Base-by-base conservation (phyloP, 1,140 invertebrate genomes). In the Amyelois transitella region DNA sequence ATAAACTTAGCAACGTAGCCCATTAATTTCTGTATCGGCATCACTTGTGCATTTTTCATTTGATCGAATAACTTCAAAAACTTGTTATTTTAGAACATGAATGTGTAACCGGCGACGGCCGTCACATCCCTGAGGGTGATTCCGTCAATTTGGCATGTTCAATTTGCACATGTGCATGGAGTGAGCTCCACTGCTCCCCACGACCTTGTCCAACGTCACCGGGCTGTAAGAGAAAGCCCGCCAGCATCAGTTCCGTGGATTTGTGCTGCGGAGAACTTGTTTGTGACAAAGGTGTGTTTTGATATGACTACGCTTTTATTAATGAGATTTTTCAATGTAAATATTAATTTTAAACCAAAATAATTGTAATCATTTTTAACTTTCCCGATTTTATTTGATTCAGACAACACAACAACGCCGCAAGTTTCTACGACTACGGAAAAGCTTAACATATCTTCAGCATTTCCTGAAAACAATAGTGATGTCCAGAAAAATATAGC, bases 241-340 rank as follows among this genome's bases (percentile, higher is more conserved):
- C 62, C 4, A 52, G 8, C 18, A 50, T 24, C 6, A 59, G 61
- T 19, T 55, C 66, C 7, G 47, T 24, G 0, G 76, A 83, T 43
- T 20, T 67, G 17, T 87, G 84, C 44, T 87, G 84, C 24, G 81
- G 81, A 8, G 77, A 84, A 56, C 38, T 87, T 0, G 43, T 81
- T 45, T 87, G 84, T 66, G 60, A 72, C 17, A 49, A 66, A 55
- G 74, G 83, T 83, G 68, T 54, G 54, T 22, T 51, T 45, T 44
- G 8, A 32, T 19, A 38, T 24, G 19, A 28, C 2, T 28, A 32
- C 6, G 4, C 4, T 6, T 10, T 32, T 12, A 6, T 32, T 2
- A 32, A 38, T 14, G 12, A 38, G 2, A 38, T 38, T 14, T 14
- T 38, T 14, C 17, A 14, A 1, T 14, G n/a, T 38, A 38, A 28